These are phyloP conservation scores for Eleutherodactylus coqui DNA, from an alignment of 2,797 vertebrate species.

Conservation along the genomic window DNA sequence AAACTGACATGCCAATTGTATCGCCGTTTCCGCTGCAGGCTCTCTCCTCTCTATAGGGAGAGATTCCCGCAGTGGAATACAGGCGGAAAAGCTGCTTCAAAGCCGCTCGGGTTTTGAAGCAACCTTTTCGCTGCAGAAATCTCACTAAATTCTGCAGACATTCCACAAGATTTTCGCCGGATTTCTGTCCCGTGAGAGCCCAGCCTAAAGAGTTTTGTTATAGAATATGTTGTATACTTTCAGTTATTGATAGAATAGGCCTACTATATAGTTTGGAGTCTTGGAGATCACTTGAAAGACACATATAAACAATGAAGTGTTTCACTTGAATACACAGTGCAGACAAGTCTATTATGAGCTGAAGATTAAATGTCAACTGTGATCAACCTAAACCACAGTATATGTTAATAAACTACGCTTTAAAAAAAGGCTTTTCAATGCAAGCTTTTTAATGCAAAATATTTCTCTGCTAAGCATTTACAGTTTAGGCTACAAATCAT, in stretches of 20 bases:
- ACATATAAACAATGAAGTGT: slow-evolving; percentile 54
- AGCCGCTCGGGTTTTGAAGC: too few species aligned
- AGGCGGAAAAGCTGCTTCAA: too few species aligned
- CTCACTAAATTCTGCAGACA: too few species aligned
- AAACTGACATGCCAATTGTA: too few species aligned
- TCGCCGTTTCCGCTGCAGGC: too few species aligned
- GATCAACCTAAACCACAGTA: slow-evolving; percentile 13
- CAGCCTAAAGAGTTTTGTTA: neutral
- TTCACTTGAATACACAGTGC: slow-evolving; percentile 51
- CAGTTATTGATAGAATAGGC: neutral
- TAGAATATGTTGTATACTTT: neutral
- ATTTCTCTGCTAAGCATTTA: slow-evolving; percentile 11
- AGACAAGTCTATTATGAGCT: slow-evolving; percentile 42
- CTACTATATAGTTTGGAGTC: slow-evolving; percentile 18
- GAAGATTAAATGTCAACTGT: slow-evolving; percentile 54
- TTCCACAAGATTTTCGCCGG: too few species aligned
- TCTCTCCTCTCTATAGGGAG: too few species aligned
- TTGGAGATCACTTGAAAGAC: slow-evolving; percentile 37
- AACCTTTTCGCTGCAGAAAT: too few species aligned
- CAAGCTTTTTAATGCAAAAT: slow-evolving; percentile 24
- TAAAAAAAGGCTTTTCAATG: neutral
- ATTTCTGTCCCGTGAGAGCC: too few species aligned
- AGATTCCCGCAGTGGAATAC: too few species aligned
- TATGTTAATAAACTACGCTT: slow-evolving; percentile 39
- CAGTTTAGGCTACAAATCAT: slow-evolving; percentile 18